Evolutionary conservation across 2,113 vertebrate species (phyloP).

Genomic region (Indicator maculatus): DNA sequence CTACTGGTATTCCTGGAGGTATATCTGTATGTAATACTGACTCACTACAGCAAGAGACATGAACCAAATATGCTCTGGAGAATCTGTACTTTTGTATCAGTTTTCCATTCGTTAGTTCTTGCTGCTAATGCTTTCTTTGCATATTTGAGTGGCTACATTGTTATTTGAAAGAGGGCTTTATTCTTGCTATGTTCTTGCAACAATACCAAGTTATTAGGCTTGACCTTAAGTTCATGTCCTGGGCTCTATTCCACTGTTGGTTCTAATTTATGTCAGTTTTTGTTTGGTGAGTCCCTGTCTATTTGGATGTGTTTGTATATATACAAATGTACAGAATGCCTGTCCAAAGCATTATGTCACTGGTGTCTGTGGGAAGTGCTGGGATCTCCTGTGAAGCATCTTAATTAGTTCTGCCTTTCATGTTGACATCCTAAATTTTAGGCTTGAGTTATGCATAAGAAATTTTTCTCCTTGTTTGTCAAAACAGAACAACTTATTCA

Average conservation of each 20-base stretch:
- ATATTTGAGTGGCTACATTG: neutral
- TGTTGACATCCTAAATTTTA: constrained; percentile 39
- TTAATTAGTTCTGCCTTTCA: constrained; percentile 57
- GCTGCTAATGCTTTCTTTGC: neutral
- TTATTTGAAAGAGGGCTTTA: neutral
- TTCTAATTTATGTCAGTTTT: constrained; percentile 26
- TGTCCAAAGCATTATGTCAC: constrained; percentile 40
- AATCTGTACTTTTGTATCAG: neutral
- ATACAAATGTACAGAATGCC: neutral
- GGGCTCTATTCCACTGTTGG: neutral
- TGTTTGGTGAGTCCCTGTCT: neutral
- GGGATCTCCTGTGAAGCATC: constrained; percentile 20
- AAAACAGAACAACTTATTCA: constrained; percentile 37
- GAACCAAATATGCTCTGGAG: neutral
- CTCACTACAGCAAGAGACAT: neutral
- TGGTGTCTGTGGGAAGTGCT: neutral
- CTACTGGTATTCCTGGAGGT: neutral
- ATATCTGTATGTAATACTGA: neutral
- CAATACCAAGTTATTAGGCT: neutral
- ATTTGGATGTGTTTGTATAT: neutral
- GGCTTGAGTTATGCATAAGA: neutral
- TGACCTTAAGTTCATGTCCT: neutral
- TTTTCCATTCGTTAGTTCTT: neutral
- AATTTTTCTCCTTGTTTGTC: constrained; percentile 19
- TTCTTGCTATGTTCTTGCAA: neutral